Percentiles rank a stretch among this genome's conserved stretches.
These are phyloP conservation scores for Isichthys henryi DNA, from an alignment of 2,113 vertebrate species.

Conservation along the genomic window DNA sequence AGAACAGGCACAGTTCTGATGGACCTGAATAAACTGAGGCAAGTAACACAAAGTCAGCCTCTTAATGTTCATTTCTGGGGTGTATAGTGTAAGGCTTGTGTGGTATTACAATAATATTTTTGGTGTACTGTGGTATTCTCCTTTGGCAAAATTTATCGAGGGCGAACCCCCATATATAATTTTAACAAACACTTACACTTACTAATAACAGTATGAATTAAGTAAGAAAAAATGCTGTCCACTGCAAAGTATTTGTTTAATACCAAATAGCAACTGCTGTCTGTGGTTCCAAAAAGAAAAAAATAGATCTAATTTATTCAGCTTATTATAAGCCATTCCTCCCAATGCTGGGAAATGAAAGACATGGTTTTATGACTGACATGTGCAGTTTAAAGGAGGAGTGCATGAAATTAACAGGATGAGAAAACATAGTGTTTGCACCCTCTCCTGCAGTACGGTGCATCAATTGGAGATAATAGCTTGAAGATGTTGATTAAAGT, in stretches of 20 bases:
- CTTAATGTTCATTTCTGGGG: not conserved
- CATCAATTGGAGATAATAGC: conserved; percentile 42
- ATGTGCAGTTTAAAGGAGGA: conserved; percentile 54
- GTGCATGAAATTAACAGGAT: conserved; percentile 44
- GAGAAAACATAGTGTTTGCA: conserved; percentile 50
- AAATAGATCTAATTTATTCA: conserved; percentile 52
- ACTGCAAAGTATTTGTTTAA: conserved; percentile 55
- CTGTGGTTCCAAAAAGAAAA: conserved; percentile 45
- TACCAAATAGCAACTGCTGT: conserved; percentile 54
- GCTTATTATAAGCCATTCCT: conserved; percentile 42
- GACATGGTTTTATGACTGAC: conserved; percentile 30
- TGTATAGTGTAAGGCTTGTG: not conserved
- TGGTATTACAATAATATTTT: not conserved
- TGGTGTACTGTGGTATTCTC: not conserved
- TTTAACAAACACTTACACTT: not conserved
- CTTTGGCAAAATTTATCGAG: not conserved
- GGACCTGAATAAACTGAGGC: not conserved
- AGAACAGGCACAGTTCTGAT: not conserved
- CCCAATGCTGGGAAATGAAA: conserved; percentile 27
- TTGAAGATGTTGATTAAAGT: conserved; percentile 52
- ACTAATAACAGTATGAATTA: conserved; percentile 19
- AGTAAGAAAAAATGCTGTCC: conserved; percentile 52
- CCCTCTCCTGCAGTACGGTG: conserved; percentile 34
- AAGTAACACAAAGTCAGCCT: not conserved
- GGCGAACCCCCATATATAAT: not conserved